phyloP scores from a whole-genome alignment of 2,797 vertebrate genomes.

The Mormyrus hasselquistii region DNA sequence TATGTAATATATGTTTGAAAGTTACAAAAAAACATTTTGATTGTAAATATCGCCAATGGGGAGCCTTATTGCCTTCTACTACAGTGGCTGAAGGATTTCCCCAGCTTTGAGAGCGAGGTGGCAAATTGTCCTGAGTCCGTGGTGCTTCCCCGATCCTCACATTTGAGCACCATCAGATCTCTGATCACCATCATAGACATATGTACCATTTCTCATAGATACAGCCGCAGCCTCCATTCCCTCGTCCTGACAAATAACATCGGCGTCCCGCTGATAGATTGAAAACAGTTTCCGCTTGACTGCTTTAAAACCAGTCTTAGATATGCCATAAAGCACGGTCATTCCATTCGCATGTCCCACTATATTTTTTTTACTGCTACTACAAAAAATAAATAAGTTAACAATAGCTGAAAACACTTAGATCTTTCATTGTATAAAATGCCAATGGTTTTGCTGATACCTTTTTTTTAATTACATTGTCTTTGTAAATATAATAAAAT shows the following conservation, averaged over 20 bases:
- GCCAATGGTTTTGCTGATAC: background rate
- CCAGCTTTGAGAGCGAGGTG: background rate
- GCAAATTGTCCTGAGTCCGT: background rate
- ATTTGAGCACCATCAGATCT: background rate
- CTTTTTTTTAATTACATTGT: background rate
- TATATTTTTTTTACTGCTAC: background rate
- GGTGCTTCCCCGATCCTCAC: background rate
- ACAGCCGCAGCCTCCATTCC: background rate
- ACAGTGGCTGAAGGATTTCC: background rate
- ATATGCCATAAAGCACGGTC: background rate
- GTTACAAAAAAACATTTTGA: background rate
- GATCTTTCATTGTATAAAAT: background rate
- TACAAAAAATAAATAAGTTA: background rate
- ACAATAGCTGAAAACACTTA: background rate
- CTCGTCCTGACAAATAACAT: background rate
- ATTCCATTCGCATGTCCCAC: background rate
- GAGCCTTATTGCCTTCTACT: background rate
- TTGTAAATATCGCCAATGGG: background rate
- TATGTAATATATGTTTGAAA: background rate
- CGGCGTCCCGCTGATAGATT: background rate
- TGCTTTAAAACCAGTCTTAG: background rate
- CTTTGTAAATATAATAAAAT: background rate
- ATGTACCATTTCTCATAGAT: background rate
- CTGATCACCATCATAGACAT: background rate
- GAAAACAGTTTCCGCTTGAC: background rate